A percentile compares a stretch with the other conserved stretches of the same genome.
Conservation (phyloP, 2,113 vertebrate genomes). For the Lasiurus borealis region DNA sequence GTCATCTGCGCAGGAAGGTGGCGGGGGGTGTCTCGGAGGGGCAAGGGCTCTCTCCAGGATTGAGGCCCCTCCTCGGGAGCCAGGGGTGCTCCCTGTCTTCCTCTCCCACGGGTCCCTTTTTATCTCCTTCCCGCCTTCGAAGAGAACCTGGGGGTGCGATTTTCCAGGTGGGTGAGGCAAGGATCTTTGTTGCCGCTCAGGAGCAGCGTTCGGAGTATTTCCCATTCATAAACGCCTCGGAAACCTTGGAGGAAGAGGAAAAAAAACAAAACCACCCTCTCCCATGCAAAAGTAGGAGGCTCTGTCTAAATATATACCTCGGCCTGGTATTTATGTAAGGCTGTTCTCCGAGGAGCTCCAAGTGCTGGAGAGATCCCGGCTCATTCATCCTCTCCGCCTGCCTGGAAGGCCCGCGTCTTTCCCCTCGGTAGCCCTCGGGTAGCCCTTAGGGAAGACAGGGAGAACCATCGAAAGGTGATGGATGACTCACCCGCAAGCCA, state of each 20-base stretch:
- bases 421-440: neutral
- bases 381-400: constrained; percentile 65
- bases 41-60: fast-evolving
- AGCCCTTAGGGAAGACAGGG: neutral
- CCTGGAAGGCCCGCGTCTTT: constrained; percentile 45
- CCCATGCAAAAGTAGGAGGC: constrained; percentile 75
- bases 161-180: constrained; percentile 78
- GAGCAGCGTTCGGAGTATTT: constrained; percentile 77
- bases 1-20: neutral
- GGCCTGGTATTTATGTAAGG: constrained; percentile 80
- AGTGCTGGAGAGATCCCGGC: constrained; percentile 54
- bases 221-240: constrained; percentile 81
- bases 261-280: neutral
- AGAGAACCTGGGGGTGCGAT: constrained; percentile 61
- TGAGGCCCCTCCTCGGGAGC: neutral
- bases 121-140: constrained; percentile 60
- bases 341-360: constrained; percentile 70
- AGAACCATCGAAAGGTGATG: neutral
- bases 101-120: constrained; percentile 36
- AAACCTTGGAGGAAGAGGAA: constrained; percentile 69
- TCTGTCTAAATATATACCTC: constrained; percentile 77
- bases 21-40: neutral
- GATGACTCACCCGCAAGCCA: neutral
- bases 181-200: constrained; percentile 77
- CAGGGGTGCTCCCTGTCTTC: neutral